These are phyloP conservation scores for Trochalopteron elliotii DNA, from an alignment of 2,113 vertebrate genomes.

Conservation along the genomic window DNA sequence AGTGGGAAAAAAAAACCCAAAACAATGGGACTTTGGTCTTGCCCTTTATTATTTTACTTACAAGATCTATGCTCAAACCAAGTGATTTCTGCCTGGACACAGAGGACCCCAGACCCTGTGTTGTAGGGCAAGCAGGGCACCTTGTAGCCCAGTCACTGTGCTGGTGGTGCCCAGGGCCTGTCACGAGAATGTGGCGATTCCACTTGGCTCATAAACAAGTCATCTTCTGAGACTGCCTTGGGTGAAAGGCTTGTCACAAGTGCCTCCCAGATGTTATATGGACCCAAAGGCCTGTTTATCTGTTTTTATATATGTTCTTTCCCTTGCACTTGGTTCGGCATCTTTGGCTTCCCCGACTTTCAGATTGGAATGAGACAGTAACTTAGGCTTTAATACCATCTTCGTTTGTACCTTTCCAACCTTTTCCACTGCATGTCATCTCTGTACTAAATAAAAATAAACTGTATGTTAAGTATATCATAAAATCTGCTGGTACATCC, in stretches of 20 bases:
- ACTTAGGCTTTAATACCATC: not conserved
- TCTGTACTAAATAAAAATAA: not conserved
- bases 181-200: fast-evolving
- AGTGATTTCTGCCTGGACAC: not conserved
- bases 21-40: not conserved
- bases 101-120: not conserved
- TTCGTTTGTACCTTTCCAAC: not conserved
- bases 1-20: too few relatives aligned
- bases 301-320: not conserved
- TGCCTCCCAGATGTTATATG: not conserved
- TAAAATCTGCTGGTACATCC: slow-evolving; percentile 15
- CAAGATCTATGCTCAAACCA: not conserved
- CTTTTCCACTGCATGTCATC: not conserved
- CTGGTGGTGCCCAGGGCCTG: not conserved
- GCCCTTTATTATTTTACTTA: not conserved
- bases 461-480: not conserved
- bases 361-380: not conserved
- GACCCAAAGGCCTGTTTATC: not conserved
- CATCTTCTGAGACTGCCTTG: not conserved
- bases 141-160: fast-evolving
- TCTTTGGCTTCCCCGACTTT: not conserved
- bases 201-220: not conserved
- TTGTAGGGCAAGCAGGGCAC: not conserved
- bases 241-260: not conserved
- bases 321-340: not conserved